A percentile compares a stretch with the other conserved stretches of the same genome.
Conservation (phyloP, 2,113 vertebrate genomes). For the Ifrita kowaldi region DNA sequence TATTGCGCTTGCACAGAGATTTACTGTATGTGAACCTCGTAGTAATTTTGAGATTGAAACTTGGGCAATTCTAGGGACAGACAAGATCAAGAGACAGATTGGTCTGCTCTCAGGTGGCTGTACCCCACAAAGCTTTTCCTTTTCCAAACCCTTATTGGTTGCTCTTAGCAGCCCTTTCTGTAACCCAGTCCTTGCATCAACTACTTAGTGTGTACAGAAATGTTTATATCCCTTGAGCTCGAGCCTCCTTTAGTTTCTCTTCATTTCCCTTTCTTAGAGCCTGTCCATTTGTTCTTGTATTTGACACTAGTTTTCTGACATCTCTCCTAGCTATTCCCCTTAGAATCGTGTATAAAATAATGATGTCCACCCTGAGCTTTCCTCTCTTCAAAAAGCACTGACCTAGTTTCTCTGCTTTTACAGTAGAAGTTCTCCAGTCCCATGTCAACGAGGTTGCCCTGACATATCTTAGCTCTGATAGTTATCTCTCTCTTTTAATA, state of each 20-base stretch:
- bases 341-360: conserved; percentile 58
- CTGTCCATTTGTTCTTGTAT: conserved; percentile 50
- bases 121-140: background rate
- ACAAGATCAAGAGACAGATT: background rate
- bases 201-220: background rate
- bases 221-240: background rate
- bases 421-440: conserved; percentile 56
- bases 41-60: conserved; percentile 31
- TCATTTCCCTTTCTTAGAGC: conserved; percentile 43
- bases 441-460: conserved; percentile 62
- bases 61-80: background rate
- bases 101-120: background rate
- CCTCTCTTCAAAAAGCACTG: conserved; percentile 63
- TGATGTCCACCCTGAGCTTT: conserved; percentile 63
- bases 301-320: conserved; percentile 56
- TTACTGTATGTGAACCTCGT: conserved; percentile 2
- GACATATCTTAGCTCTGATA: conserved; percentile 51
- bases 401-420: conserved; percentile 65
- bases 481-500: conserved; percentile 54
- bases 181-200: background rate
- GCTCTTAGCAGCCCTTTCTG: background rate
- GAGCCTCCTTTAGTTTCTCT: conserved; percentile 7
- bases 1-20: conserved; percentile 46
- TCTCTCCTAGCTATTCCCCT: conserved; percentile 53
- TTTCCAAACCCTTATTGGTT: background rate